Evolutionary conservation across 2,888 invertebrate genomes (phyloP).

Genomic region (Tortrix viridana): DNA sequence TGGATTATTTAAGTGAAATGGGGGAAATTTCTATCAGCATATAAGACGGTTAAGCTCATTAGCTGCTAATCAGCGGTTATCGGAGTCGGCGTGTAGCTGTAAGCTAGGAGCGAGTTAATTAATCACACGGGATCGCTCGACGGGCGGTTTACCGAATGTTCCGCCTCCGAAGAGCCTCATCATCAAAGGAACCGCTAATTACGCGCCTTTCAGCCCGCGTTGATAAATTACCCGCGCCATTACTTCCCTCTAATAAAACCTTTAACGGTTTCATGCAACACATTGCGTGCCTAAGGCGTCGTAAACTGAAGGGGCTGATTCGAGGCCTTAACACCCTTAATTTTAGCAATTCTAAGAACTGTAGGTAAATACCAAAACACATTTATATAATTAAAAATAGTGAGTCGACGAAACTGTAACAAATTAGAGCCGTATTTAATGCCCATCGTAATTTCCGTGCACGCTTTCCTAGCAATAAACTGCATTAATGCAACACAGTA

Average conservation of each 20-base stretch:
- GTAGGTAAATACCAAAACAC: constrained; percentile 15
- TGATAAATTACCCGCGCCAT: constrained; percentile 53
- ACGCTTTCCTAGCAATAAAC: constrained; percentile 49
- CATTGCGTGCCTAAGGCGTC: constrained; percentile 22
- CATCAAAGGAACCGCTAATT: constrained; percentile 53
- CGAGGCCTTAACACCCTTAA: constrained; percentile 9
- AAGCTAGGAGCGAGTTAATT: constrained; percentile 47
- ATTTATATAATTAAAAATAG: constrained; percentile 11
- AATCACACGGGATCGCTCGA: constrained; percentile 50
- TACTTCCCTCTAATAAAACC: constrained; percentile 39
- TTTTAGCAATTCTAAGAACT: constrained; percentile 24
- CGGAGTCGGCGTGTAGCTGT: constrained; percentile 12
- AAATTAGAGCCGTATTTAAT: constrained; percentile 43
- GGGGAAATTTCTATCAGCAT: too few relatives aligned
- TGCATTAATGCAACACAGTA: constrained; percentile 54
- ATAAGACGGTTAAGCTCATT: too few relatives aligned
- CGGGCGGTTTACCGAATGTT: constrained; percentile 48
- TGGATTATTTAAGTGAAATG: too few relatives aligned
- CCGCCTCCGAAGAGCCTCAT: constrained; percentile 45
- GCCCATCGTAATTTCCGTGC: constrained; percentile 51
- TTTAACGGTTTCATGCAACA: constrained; percentile 34
- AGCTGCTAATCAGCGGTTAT: background rate
- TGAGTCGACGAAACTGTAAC: constrained; percentile 17
- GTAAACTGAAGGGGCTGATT: constrained; percentile 31
- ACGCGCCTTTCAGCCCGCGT: constrained; percentile 49